Conservation (phyloP, 2,888 invertebrate species). For the Bombylius major region DNA sequence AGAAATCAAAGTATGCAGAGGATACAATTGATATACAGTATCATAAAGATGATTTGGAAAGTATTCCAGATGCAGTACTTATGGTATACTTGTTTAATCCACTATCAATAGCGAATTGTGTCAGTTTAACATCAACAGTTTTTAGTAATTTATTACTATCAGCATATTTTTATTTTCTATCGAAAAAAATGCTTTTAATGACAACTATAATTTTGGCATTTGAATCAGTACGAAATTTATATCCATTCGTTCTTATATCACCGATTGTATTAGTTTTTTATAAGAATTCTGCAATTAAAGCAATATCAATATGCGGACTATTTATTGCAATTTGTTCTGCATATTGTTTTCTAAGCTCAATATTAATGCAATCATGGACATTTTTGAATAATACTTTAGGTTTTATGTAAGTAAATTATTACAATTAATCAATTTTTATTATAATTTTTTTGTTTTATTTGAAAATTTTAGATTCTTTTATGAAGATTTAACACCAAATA, state of each 20-base stretch:
- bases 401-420: conserved; percentile 54
- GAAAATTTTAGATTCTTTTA: conserved; percentile 61
- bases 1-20: conserved; percentile 42
- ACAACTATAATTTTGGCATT: conserved; percentile 60
- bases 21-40: conserved; percentile 47
- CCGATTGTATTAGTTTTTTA: conserved; percentile 53
- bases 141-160: conserved; percentile 76
- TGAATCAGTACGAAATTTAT: conserved; percentile 69
- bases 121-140: conserved; percentile 80
- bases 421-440: background rate
- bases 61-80: conserved; percentile 54
- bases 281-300: conserved; percentile 6
- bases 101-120: conserved; percentile 73
- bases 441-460: background rate
- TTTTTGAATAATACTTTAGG: conserved; percentile 64
- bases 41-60: conserved; percentile 20
- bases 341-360: conserved; percentile 33
- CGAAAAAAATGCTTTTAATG: conserved; percentile 47
- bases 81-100: conserved; percentile 81
- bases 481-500: conserved; percentile 90
- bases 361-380: conserved; percentile 48
- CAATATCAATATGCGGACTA: conserved; percentile 13
- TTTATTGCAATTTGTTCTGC: conserved; percentile 20
- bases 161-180: conserved; percentile 54
- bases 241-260: conserved; percentile 69